Evolutionary conservation across 2,797 vertebrate genomes (phyloP), one percentile per base, ranked within the genome.

Genomic region (Hydrolagus colliei): DNA sequence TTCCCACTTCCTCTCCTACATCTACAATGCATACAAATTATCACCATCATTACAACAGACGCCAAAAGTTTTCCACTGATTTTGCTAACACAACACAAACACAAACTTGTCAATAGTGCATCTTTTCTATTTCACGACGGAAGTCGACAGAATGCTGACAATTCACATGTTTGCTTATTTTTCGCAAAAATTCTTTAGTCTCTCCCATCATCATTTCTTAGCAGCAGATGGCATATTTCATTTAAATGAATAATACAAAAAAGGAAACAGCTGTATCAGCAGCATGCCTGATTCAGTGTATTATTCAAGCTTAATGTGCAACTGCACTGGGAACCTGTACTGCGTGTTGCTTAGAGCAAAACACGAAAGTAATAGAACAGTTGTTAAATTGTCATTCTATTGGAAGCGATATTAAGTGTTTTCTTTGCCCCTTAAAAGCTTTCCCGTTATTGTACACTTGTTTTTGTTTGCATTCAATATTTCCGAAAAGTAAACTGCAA

Each of bases 61-160:
- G 93, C 95, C 95, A 95, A 91, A 90, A 93, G 92, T 90, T 92
- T 93, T 91, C 87, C 89, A 89, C 93, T 93, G 88, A 94, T 95
- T 94, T 93, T 94, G 95, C 94, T 92, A 96, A 95, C 94, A 88
- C 93, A 95, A 95, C 95, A 94, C 94, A 95, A 95, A 96, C 95
- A 95, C 92, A 96, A 93, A 94, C 93, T 92, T 93, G 95, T 95
- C 95, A 97, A 93, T 95, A 92, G 91, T 92, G 92, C 90, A 93
- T 93, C 95, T 95, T 93, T 93, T 94, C 95, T 88, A 90, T 94
- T 92, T 92, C 90, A 92, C 93, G 89, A 92, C 92, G 93, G 88
- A 93, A 92, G 90, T 94, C 96, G 96, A 96, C 97, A 97, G 95
- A 96, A 96, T 91, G 96, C 96, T 98, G 96, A 97, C 96, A 95